Evolutionary conservation across 1,140 invertebrate species (phyloP).

Genomic region (Helicoverpa armigera): DNA sequence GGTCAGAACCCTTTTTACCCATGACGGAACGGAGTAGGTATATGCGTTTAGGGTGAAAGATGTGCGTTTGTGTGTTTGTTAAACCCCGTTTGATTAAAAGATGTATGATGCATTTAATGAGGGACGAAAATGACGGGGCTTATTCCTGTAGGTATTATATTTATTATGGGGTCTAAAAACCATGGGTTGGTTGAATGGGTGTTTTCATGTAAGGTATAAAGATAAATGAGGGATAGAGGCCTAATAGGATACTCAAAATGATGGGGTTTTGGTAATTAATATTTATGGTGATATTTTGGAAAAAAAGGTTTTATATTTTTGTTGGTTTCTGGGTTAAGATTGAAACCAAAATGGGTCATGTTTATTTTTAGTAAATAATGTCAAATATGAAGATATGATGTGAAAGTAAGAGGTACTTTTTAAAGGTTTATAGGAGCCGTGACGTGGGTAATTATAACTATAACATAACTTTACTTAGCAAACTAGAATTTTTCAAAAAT

Average conservation of each 20-base stretch:
- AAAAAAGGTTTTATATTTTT: not conserved
- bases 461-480: too few relatives aligned
- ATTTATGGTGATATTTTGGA: not conserved
- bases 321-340: not conserved
- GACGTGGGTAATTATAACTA: too few relatives aligned
- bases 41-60: too few relatives aligned
- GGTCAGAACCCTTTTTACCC: not conserved
- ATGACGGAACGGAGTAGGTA: too few relatives aligned
- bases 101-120: constrained; percentile 8
- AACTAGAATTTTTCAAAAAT: too few relatives aligned
- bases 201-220: constrained; percentile 1
- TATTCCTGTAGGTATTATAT: not conserved
- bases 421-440: too few relatives aligned
- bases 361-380: too few relatives aligned
- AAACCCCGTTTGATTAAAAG: constrained; percentile 6
- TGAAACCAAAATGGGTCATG: too few relatives aligned
- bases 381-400: too few relatives aligned
- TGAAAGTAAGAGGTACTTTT: too few relatives aligned
- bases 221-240: not conserved
- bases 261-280: not conserved
- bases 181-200: not conserved
- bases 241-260: not conserved
- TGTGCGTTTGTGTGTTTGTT: too few relatives aligned
- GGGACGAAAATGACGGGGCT: constrained; percentile 5
- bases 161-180: not conserved